Percentiles rank a stretch among this genome's conserved stretches.
Conservation (phyloP, 2,113 vertebrate species). For the Oreotrochilus melanogaster region DNA sequence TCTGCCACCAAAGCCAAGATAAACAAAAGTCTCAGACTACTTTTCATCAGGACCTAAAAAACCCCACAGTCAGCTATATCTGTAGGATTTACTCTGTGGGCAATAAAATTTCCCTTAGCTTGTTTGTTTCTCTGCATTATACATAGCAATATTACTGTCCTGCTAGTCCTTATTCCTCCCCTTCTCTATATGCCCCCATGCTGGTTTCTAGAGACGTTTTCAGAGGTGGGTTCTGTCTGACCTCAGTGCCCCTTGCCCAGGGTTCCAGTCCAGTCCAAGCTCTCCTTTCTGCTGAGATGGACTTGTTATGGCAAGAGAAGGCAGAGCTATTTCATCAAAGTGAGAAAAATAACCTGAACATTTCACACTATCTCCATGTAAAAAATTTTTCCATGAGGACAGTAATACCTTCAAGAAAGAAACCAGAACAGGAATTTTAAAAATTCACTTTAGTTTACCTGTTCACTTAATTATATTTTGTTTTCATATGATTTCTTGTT, state of each 20-base stretch:
- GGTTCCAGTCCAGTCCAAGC: fast-evolving
- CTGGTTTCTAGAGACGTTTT: neutral
- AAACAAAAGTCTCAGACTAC: neutral
- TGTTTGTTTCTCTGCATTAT: neutral
- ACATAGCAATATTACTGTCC: neutral
- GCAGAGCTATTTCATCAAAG: neutral
- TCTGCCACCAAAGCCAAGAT: neutral
- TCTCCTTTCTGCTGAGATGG: fast-evolving
- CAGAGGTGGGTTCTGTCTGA: neutral
- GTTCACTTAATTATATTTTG: neutral
- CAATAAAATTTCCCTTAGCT: neutral
- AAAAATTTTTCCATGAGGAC: neutral
- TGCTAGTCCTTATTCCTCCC: neutral
- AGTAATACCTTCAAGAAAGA: neutral
- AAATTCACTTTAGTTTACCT: neutral
- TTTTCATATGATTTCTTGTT: neutral
- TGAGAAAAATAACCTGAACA: neutral
- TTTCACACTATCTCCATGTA: neutral
- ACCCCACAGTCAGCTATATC: neutral
- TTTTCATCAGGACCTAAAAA: neutral
- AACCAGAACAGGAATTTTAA: neutral
- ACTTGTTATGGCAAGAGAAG: neutral
- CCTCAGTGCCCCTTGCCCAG: neutral
- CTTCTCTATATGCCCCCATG: fast-evolving
- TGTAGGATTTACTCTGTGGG: neutral